Base-by-base conservation (phyloP, 2,888 invertebrate genomes). In the Linyphia triangularis region DNA sequence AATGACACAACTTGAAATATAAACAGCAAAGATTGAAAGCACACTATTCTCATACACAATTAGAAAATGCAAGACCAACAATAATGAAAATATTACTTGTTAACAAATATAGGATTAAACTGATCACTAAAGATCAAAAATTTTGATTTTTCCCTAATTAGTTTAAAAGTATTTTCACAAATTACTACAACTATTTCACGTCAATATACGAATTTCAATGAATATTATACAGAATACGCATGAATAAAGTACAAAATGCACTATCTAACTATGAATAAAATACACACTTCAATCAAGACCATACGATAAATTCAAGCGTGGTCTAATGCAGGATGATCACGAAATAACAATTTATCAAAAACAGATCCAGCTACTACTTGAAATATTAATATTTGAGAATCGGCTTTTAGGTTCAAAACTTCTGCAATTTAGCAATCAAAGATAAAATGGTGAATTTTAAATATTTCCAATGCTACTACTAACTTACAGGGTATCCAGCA, bases 91-190 rank as follows among this genome's bases (percentile, higher is more conserved):
- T 16, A 51, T 51, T 33, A 33, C 33, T 33, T 16, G 51, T 51
- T n/a, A 51, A 51, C n/a, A 51, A 51, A 13, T n/a, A 51, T 51
- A 33, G n/a, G 33, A 51, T 51, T 51, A 51, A 51, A 51, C 51
- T 51, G 51, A 51, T 51, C 51, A 51, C 51, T 51, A 51, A 51
- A 51, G 51, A 26, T 70, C 51, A 70, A 70, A 40, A 40, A 70
- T 70, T 70, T 70, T 70, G 70, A 70, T 70, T 70, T 70, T 26
- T 28, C 28, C 16, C 70, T 70, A 69, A 43, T 19, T 40, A 69
- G 70, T 70, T n/a, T 43, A 43, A 70, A 70, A 70, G 43, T 24
- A 22, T 22, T 26, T 24, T 37, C 19, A 22, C 26, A 4, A 16
- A 70, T 70, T 26, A 1, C 70, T 51, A 70, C 37, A 19, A 9